Conservation (phyloP, 1,140 invertebrate species). For the Drosophila prosaltans region DNA sequence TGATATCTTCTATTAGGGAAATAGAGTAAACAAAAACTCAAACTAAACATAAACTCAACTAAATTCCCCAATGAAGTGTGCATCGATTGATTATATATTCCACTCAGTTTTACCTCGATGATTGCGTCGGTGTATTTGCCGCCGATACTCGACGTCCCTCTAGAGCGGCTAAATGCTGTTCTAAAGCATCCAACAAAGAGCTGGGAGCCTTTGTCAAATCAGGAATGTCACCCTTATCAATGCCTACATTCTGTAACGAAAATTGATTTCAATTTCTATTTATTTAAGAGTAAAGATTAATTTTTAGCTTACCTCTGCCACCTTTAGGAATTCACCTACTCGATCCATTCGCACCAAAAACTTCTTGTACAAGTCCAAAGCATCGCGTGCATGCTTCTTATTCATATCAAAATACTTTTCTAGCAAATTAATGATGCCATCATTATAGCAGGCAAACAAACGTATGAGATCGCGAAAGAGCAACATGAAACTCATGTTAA, state of each 20-base stretch:
- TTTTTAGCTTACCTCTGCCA: constrained; percentile 89
- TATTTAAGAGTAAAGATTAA: neutral
- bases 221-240: constrained; percentile 99
- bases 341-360: constrained; percentile 99
- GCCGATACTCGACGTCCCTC: constrained; percentile 96
- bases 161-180: constrained; percentile 96
- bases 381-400: constrained; percentile 98
- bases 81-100: neutral
- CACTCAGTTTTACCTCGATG: constrained; percentile 87
- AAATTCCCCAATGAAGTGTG: neutral
- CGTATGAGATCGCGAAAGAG: constrained; percentile 99
- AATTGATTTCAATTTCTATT: neutral
- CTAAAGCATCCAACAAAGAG: constrained; percentile 97
- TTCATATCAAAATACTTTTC: constrained; percentile 99
- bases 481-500: constrained; percentile 99
- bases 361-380: constrained; percentile 99
- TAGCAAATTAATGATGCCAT: constrained; percentile 99
- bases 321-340: constrained; percentile 99
- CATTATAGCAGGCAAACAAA: constrained; percentile 99
- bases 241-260: constrained; percentile 93
- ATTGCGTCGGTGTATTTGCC: constrained; percentile 92
- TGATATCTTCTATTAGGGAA: no score
- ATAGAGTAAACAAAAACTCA: no score
- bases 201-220: constrained; percentile 99
- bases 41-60: neutral